A percentile compares a stretch with the other conserved stretches of the same genome.
Evolutionary conservation across 2,888 invertebrate genomes (phyloP).

Genomic region (Drosophila kuntzei): DNA sequence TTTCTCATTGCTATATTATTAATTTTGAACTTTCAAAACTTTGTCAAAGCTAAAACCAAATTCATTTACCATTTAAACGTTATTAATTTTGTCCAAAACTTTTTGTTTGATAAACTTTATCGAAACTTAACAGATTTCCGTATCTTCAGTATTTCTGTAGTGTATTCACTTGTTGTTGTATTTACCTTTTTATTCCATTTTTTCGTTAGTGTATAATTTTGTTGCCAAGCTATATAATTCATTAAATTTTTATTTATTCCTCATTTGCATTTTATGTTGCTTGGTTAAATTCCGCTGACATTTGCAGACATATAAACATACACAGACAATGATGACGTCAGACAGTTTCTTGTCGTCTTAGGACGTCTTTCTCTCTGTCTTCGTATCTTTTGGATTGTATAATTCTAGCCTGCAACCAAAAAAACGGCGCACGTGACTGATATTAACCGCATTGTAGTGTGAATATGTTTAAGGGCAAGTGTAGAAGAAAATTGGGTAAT

Average conservation of each 20-base stretch:
- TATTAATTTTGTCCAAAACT: no score
- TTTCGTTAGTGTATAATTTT: conserved; percentile 10
- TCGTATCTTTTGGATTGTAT: conserved; percentile 37
- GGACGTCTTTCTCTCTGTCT: background rate
- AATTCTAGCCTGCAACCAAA: conserved; percentile 27
- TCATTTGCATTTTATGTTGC: conserved; percentile 55
- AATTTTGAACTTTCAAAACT: no score
- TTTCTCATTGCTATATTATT: no score
- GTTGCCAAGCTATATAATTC: conserved; percentile 21
- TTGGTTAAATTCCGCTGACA: conserved; percentile 59
- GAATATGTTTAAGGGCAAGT: background rate
- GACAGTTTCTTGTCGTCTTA: conserved; percentile 25
- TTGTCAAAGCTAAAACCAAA: no score
- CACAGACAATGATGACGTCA: conserved; percentile 40
- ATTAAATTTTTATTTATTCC: conserved; percentile 40
- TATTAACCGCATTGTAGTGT: conserved; percentile 38
- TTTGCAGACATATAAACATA: conserved; percentile 29
- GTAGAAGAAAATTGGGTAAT: conserved; percentile 3
- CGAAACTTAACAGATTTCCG: background rate
- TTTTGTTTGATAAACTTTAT: no score
- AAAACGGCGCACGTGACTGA: conserved; percentile 58
- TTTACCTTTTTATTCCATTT: background rate
- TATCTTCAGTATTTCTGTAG: background rate
- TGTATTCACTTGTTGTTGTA: background rate
- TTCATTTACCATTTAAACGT: no score